phyloP scores from a whole-genome alignment of 2,113 vertebrate genomes.

The Halichoeres trimaculatus region DNA sequence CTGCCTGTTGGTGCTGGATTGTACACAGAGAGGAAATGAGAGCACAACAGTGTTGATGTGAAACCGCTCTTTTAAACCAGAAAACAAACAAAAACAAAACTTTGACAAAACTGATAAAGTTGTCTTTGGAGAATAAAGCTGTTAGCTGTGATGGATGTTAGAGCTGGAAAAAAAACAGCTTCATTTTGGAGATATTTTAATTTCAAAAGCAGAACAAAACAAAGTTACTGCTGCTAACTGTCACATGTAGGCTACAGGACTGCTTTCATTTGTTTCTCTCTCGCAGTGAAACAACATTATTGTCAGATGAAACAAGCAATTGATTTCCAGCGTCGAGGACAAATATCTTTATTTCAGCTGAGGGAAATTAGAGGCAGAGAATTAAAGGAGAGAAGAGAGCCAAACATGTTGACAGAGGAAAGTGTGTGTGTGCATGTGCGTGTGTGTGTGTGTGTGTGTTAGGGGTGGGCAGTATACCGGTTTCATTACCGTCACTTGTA shows the following conservation, averaged over 20 bases:
- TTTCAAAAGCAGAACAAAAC: conserved; percentile 9
- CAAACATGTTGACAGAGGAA: background rate
- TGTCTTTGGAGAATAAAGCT: conserved; percentile 40
- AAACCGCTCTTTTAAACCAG: conserved; percentile 9
- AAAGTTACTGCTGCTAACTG: conserved; percentile 27
- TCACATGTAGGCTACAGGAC: conserved; percentile 7
- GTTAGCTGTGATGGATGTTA: conserved; percentile 18
- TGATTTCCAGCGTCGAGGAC: conserved; percentile 56
- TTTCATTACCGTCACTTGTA: too few species aligned
- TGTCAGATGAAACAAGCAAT: conserved; percentile 62
- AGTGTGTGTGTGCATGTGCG: too few species aligned
- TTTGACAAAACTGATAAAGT: conserved; percentile 17
- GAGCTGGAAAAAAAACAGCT: background rate
- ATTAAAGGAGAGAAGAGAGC: background rate
- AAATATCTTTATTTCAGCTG: conserved; percentile 44
- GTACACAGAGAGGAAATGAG: conserved; percentile 10
- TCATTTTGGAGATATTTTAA: conserved; percentile 26
- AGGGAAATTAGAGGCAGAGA: conserved; percentile 16
- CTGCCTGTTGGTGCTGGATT: conserved; percentile 11
- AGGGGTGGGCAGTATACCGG: too few species aligned
- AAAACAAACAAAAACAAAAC: conserved; percentile 6
- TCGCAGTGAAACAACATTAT: conserved; percentile 41
- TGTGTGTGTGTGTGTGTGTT: conserved; percentile 6
- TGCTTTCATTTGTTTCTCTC: conserved; percentile 41
- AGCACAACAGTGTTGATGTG: background rate